Conservation (phyloP, 2,888 invertebrate species). For the Trachelus iudaicus region DNA sequence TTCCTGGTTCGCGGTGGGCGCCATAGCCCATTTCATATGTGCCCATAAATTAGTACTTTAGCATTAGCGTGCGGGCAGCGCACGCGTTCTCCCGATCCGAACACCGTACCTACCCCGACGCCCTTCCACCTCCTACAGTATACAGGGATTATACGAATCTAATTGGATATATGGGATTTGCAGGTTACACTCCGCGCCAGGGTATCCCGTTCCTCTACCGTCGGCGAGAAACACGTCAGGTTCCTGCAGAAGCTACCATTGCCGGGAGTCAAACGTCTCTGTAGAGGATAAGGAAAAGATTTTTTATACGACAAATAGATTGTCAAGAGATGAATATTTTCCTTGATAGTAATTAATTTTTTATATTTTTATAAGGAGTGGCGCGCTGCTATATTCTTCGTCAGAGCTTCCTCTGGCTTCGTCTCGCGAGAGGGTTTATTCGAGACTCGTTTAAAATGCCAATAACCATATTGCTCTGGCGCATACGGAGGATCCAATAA, state of each 20-base stretch:
- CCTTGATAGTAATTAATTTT: not conserved
- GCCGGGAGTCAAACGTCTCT: not conserved
- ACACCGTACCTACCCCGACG: not conserved
- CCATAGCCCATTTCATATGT: conserved; percentile 52
- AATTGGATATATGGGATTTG: conserved; percentile 62
- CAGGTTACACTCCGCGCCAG: not conserved
- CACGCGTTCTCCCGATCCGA: not conserved
- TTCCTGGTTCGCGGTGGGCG: conserved; percentile 41
- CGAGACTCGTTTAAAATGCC: not conserved
- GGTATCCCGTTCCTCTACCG: not conserved
- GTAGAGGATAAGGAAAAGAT: not conserved
- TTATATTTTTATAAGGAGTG: not conserved
- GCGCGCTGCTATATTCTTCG: not conserved
- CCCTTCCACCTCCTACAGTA: conserved; percentile 36
- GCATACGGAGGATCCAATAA: conserved; percentile 1
- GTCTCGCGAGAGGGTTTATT: not conserved
- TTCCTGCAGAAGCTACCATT: not conserved
- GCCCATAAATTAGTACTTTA: conserved; percentile 62
- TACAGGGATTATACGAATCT: conserved; percentile 60
- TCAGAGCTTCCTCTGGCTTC: not conserved
- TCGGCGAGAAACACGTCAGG: not conserved
- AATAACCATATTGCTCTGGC: not conserved
- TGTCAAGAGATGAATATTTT: not conserved
- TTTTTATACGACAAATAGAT: not conserved
- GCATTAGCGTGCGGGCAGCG: conserved; percentile 52